These are phyloP conservation scores for Aphis gossypii DNA, from an alignment of 1,140 invertebrate genomes.

Conservation along the genomic window DNA sequence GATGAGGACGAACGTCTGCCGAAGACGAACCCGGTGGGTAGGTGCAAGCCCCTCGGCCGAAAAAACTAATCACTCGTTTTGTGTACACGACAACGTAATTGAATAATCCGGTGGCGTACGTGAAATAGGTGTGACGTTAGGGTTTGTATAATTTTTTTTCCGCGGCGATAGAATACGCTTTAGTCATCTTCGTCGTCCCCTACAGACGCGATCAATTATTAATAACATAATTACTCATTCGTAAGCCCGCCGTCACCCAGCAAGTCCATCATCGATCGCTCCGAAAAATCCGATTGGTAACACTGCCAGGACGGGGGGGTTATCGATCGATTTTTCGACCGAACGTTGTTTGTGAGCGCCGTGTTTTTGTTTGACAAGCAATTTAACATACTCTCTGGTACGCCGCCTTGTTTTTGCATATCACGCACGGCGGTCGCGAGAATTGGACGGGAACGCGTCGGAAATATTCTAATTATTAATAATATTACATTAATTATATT, in stretches of 20 bases:
- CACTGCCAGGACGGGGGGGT: background rate
- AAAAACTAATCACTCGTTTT: constrained; percentile 30
- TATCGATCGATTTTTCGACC: background rate
- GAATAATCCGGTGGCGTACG: constrained; percentile 9
- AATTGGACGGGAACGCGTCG: background rate
- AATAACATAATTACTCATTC: background rate
- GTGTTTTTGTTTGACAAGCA: background rate
- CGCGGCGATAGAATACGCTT: background rate
- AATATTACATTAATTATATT: too few species aligned
- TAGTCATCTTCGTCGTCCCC: background rate
- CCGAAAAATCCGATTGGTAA: background rate
- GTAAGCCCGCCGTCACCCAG: background rate
- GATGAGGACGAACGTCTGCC: background rate
- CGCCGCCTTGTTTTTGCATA: background rate
- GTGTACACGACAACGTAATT: background rate
- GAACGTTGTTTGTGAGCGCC: background rate
- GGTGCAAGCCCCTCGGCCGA: background rate
- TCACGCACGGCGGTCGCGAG: background rate
- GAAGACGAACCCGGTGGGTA: background rate
- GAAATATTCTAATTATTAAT: background rate
- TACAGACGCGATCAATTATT: background rate
- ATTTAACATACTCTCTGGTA: background rate
- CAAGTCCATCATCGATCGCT: background rate
- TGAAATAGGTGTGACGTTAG: constrained; percentile 20
- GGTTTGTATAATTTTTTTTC: background rate